Evolutionary conservation across 2,888 invertebrate genomes (phyloP), one percentile per base, ranked within the genome.

Genomic region (Hypolimnas misippus): DNA sequence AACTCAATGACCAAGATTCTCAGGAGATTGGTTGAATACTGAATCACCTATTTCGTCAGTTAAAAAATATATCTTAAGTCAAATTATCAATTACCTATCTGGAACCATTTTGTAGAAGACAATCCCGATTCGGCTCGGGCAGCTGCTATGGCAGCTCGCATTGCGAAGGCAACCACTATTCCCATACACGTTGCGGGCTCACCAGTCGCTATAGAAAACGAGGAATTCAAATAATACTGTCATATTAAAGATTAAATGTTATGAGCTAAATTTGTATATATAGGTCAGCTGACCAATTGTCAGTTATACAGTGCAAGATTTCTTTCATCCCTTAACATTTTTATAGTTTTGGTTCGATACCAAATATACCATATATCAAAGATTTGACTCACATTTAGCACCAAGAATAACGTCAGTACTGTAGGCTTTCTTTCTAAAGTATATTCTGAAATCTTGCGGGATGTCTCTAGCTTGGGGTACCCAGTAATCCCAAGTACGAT

Each of bases 401-500:
- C 95, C 89, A 68, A 96, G 87, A 54, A 95, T 93, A 19, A 94
- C 93, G 0, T 88, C 74, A 0, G 92, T 89, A 77, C 95, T 95
- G 16, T 93, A 87, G 17, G 93, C 92, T 64, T 94, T 94, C 67
- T 94, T 93, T 49, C 93, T 86, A 63, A 96, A 92, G 57, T 93
- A 93, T 2, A 96, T 88, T 54, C 95, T 92, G 64, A 96, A 94
- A 81, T 96, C 95, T 53, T 94, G 90, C 0, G 96, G 96, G 72
- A 96, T 96, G 71, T 96, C 96, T 73, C 94, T 94, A 0, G 93
- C 93, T 21, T 94, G 94, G 0, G 96, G 95, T 0, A 94, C 93
- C 74, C 95, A 94, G 73, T 96, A 96, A 65, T 93, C 94, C 97
- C 96, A 97, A 7, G 96, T 95, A 62, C 95, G 93, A 71, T 95